Evolutionary conservation across 37 sponge, comb jelly and placozoan species (phyloP).

Genomic region (Tethya wilhelma): DNA sequence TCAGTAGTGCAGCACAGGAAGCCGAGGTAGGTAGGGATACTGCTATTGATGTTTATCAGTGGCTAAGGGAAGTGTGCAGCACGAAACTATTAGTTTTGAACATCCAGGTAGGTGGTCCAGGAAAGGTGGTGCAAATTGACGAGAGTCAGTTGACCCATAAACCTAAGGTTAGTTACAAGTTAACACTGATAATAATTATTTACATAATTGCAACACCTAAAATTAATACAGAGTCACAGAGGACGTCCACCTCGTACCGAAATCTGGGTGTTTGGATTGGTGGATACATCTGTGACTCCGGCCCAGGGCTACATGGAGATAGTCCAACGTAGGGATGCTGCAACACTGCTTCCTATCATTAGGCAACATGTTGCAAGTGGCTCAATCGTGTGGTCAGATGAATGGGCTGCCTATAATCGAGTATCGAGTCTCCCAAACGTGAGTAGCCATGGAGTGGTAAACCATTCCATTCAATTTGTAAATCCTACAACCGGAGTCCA

Average conservation of each 20-base stretch:
- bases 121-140: constrained; percentile 53
- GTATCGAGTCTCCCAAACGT: constrained; percentile 43
- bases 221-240: constrained; percentile 30
- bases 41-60: constrained; percentile 57
- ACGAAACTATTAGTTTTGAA: neutral
- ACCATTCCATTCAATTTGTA: constrained; percentile 64
- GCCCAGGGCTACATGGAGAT: constrained; percentile 73
- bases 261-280: constrained; percentile 79
- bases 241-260: constrained; percentile 43
- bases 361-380: constrained; percentile 47
- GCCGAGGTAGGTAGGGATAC: constrained; percentile 26
- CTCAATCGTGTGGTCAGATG: constrained; percentile 55
- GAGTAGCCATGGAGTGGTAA: constrained; percentile 44
- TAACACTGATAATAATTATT: too few relatives aligned
- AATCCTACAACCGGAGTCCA: constrained; percentile 62
- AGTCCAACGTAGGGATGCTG: constrained; percentile 46
- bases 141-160: constrained; percentile 58
- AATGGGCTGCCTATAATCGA: constrained; percentile 61
- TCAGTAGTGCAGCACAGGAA: constrained; percentile 24
- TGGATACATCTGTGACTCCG: constrained; percentile 27
- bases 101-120: constrained; percentile 49
- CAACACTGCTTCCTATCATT: constrained; percentile 73
- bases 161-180: too few relatives aligned
- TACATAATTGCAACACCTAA: too few relatives aligned
- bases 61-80: constrained; percentile 58